Percentiles rank a stretch among this genome's conserved stretches.
Conservation (phyloP, 2,888 invertebrate genomes). For the Tyria jacobaeae region DNA sequence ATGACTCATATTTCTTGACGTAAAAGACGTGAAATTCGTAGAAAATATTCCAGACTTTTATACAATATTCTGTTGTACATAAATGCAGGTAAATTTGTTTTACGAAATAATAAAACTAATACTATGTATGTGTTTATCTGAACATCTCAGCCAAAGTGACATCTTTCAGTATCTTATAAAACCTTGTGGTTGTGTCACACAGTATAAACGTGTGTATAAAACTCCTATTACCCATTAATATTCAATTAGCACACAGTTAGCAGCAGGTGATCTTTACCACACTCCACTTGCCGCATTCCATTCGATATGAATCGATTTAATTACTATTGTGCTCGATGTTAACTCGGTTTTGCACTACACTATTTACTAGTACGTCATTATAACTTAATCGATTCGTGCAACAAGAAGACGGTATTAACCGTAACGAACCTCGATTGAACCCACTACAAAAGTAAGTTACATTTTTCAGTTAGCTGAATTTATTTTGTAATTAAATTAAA, state of each 20-base stretch:
- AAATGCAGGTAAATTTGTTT: too few species aligned
- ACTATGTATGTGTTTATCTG: not conserved
- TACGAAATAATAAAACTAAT: too few species aligned
- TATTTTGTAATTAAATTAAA: too few species aligned
- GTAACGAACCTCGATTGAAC: too few species aligned
- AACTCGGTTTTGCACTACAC: constrained; percentile 42
- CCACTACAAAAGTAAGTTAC: not conserved
- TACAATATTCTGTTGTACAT: not conserved
- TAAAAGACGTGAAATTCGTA: too few species aligned
- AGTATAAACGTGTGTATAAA: not conserved
- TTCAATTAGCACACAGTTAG: constrained; percentile 39
- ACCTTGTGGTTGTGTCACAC: constrained; percentile 2
- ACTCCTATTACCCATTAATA: constrained; percentile 28
- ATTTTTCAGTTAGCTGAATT: not conserved
- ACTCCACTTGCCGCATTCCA: constrained; percentile 67
- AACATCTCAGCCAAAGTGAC: not conserved
- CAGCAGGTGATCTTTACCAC: constrained; percentile 65
- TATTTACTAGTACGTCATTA: constrained; percentile 30
- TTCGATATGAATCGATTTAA: constrained; percentile 54
- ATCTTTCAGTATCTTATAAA: not conserved
- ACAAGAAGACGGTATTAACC: constrained; percentile 10
- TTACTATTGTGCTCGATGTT: constrained; percentile 46
- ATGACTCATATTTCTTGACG: not conserved
- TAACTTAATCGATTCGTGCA: constrained; percentile 37
- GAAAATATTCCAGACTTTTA: too few species aligned